Evolutionary conservation across 1,140 invertebrate genomes (phyloP), one percentile per base, ranked within the genome.

Genomic region (Ips nitidus): DNA sequence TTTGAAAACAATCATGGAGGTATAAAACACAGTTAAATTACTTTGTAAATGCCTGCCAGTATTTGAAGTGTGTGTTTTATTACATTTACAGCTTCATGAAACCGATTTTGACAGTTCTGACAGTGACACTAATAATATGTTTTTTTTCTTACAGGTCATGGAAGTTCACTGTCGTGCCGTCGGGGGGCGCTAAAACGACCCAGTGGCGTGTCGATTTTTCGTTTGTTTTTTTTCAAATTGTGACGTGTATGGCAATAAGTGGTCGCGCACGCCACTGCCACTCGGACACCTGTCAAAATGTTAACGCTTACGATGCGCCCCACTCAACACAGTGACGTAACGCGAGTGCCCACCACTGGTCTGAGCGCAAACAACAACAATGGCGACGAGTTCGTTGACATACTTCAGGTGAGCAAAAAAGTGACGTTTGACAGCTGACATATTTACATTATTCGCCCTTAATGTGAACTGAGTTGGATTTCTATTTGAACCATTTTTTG

Each of bases 381-480:
- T 55, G 71, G 71, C 72, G 84, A 86, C 80, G 85, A 86, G 80
- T 86, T 85, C 78, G 84, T 86, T 78, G 85, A 86, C 80, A 86
- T 86, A 73, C 82, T 85, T 47, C 85, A 86, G 76, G 85, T 86
- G 81, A 70, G 53, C 22, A 0, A 22, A 2, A 65, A 22, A 22
- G 22, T 22, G 22, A 22, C 22, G 22, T 22, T 22, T 22, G 22
- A 22, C 22, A 22, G 22, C 22, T 22, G 22, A 22, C 22, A 22
- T 22, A 22, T 22, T 22, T 22, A 47, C 43, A 47, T 4, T 4
- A 47, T 47, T 47, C 4, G 22, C 22, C 22, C 0, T 22, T 22
- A 22, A 22, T 0, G 22, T 0, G 0, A 22, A 22, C 22, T 22
- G 22, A 22, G 22, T 22, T 22, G 22, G 22, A 5, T 47, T 47